phyloP scores from a whole-genome alignment of 1,140 invertebrate species.

The Drosophila auraria region DNA sequence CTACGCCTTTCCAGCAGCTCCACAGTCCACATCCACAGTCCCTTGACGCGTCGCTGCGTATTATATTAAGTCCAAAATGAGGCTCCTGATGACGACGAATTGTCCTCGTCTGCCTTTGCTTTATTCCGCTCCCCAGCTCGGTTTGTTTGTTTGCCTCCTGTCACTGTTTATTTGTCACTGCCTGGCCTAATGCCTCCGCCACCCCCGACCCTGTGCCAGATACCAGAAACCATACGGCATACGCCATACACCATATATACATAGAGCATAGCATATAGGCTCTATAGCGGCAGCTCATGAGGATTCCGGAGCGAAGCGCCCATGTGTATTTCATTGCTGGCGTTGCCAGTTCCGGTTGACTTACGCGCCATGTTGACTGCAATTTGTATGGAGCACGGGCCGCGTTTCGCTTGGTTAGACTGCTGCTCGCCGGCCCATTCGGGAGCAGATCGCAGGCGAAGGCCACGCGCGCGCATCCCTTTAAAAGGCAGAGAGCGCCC shows the following conservation, averaged over 20 bases:
- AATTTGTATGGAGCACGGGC: slow-evolving; percentile 75
- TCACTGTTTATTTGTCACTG: slow-evolving; percentile 79
- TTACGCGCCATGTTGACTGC: slow-evolving; percentile 80
- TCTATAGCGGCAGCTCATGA: slow-evolving; percentile 28
- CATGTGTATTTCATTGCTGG: slow-evolving; percentile 82
- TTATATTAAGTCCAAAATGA: slow-evolving; percentile 83
- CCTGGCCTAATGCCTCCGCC: slow-evolving; percentile 60
- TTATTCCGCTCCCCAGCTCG: slow-evolving; percentile 14
- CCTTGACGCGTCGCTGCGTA: slow-evolving; percentile 73
- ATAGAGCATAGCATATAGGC: slow-evolving; percentile 14
- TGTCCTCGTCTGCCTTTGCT: slow-evolving; percentile 61
- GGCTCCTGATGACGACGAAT: slow-evolving; percentile 82
- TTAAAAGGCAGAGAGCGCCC: slow-evolving; percentile 14
- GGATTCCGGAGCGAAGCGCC: slow-evolving; percentile 42
- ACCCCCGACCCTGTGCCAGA: slow-evolving; percentile 16
- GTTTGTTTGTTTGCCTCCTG: slow-evolving; percentile 56
- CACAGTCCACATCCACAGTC: slow-evolving; percentile 27
- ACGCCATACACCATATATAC: slow-evolving; percentile 1
- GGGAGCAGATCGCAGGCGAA: slow-evolving; percentile 49
- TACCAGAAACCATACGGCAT: slow-evolving; percentile 8
- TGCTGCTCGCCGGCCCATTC: slow-evolving; percentile 12
- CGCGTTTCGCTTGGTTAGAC: slow-evolving; percentile 73
- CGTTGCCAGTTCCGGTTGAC: slow-evolving; percentile 79
- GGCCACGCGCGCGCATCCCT: slow-evolving; percentile 51
- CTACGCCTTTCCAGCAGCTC: slow-evolving; percentile 54